These are phyloP conservation scores for Fistularia tabacaria DNA, from an alignment of 2,797 vertebrate species.

Conservation along the genomic window DNA sequence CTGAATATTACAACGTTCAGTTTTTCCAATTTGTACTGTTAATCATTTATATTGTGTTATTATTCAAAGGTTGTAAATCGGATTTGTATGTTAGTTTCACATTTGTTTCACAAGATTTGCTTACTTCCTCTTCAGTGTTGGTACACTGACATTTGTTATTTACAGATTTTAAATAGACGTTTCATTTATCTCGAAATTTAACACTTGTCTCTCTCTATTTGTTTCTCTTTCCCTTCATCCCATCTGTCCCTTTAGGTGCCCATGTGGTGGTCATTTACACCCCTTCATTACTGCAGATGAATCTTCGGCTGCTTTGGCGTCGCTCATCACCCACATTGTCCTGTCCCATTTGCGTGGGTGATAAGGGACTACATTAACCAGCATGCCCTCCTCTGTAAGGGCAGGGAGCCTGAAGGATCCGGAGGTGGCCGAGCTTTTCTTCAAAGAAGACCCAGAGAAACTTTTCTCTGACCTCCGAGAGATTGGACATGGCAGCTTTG, in stretches of 20 bases:
- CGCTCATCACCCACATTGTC: conserved; percentile 92
- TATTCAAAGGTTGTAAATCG: too few species aligned
- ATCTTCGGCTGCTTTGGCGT: conserved; percentile 78
- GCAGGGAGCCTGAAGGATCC: conserved; percentile 98
- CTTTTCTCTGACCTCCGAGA: conserved; percentile 96
- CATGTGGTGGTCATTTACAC: conserved; percentile 74
- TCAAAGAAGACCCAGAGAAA: conserved; percentile 98
- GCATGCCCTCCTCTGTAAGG: conserved; percentile 96
- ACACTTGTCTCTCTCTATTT: background rate
- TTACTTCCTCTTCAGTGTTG: too few species aligned
- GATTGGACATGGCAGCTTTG: conserved; percentile 99
- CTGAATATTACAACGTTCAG: background rate
- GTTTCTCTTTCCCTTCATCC: conserved; percentile 6
- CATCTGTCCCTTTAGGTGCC: conserved; percentile 67
- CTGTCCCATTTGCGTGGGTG: conserved; percentile 69
- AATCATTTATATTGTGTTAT: too few species aligned
- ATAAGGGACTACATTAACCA: conserved; percentile 69
- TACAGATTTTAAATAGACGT: background rate
- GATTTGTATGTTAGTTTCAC: too few species aligned
- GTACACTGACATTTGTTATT: too few species aligned
- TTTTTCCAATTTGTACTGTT: background rate
- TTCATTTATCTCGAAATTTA: background rate
- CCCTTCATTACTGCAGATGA: conserved; percentile 90
- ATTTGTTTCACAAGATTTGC: too few species aligned
- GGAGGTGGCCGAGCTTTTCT: conserved; percentile 96